Percentiles rank a stretch among this genome's conserved stretches.
Conservation (phyloP, 2,113 vertebrate species). For the Peromyscus maniculatus region DNA sequence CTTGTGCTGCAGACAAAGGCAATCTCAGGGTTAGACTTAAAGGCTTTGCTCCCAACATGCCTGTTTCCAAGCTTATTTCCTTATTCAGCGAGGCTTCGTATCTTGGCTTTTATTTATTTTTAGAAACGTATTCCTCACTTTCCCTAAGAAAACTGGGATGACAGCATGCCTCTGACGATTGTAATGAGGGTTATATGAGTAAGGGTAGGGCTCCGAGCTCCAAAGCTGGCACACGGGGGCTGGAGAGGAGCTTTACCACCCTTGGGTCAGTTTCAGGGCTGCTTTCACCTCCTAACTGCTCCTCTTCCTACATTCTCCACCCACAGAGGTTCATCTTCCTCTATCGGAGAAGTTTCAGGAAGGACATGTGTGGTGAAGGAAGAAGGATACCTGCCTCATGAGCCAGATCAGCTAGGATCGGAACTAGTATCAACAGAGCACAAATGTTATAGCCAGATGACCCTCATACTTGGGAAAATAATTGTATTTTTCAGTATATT, state of each 20-base stretch:
- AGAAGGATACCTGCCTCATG: not conserved
- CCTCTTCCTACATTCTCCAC: not conserved
- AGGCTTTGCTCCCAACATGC: not conserved
- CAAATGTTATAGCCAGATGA: not conserved
- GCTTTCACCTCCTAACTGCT: not conserved
- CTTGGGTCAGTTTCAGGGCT: not conserved
- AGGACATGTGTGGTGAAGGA: not conserved
- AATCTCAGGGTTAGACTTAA: not conserved
- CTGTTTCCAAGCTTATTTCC: slow-evolving; percentile 17
- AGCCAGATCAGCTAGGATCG: not conserved
- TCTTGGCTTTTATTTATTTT: not conserved
- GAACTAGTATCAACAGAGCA: not conserved
- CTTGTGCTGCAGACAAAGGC: not conserved
- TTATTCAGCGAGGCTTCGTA: slow-evolving; percentile 16
- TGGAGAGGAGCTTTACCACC: not conserved
- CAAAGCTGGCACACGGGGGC: not conserved
- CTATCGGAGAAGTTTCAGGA: not conserved
- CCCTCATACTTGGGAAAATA: not conserved
- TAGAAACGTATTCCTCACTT: not conserved
- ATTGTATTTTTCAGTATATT: not conserved
- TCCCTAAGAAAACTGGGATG: not conserved
- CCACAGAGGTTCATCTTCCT: not conserved
- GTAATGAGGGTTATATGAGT: not conserved
- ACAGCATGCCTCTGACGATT: not conserved
- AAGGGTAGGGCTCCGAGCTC: not conserved